Conservation (phyloP, 2,797 vertebrate genomes). For the Mus spretus region DNA sequence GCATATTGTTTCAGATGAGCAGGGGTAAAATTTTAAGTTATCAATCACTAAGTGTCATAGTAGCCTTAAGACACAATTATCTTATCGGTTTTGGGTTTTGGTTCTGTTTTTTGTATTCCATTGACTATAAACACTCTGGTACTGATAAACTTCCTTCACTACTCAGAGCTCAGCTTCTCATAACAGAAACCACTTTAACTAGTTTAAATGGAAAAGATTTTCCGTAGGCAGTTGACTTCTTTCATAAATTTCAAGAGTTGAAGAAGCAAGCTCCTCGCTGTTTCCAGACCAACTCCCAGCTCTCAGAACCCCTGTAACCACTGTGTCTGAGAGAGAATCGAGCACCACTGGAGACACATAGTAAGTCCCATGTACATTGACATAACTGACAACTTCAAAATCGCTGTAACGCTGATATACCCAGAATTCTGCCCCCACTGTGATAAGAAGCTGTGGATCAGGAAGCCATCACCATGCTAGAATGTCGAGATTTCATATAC, state of each 20-base stretch:
- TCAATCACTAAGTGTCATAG: background rate
- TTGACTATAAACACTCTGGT: background rate
- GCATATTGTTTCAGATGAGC: background rate
- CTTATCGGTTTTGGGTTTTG: background rate
- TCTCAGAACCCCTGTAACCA: background rate
- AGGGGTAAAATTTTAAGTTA: slow-evolving; percentile 38
- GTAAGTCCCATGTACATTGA: background rate
- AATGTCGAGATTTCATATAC: background rate
- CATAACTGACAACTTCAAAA: background rate
- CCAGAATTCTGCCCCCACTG: background rate
- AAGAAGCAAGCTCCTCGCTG: background rate
- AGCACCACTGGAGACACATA: background rate
- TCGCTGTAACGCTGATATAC: background rate
- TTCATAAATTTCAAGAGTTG: slow-evolving; percentile 34
- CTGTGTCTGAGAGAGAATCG: background rate
- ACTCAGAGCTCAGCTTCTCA: background rate
- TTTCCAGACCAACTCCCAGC: background rate
- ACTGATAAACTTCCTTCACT: slow-evolving; percentile 41
- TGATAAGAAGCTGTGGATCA: background rate
- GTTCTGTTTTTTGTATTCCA: background rate
- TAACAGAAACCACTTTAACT: slow-evolving; percentile 43
- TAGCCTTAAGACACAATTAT: slow-evolving; percentile 48
- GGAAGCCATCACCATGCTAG: background rate
- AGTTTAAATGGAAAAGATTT: slow-evolving; percentile 34
- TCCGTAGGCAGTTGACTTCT: background rate